Percentiles rank a stretch among this genome's conserved stretches.
Conservation (phyloP, 2,797 vertebrate genomes). For the Vultur gryphus region DNA sequence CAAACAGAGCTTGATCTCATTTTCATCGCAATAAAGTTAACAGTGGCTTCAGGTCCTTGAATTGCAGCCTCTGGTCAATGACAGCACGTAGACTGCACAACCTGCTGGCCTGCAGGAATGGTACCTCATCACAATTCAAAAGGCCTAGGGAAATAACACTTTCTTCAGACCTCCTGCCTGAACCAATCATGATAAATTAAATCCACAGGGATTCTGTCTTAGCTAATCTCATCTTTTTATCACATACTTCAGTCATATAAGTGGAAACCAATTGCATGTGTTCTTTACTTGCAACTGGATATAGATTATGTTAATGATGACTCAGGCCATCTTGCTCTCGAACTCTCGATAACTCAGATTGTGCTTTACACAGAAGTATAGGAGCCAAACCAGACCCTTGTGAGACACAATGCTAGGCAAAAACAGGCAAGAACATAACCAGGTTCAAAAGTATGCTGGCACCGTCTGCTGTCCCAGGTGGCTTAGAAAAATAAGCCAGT, state of each 20-base stretch:
- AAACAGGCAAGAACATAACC: not conserved
- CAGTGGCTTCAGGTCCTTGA: not conserved
- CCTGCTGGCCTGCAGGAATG: not conserved
- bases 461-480: not conserved
- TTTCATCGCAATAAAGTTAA: not conserved
- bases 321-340: not conserved
- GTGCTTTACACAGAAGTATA: not conserved
- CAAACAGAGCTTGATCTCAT: not conserved
- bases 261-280: not conserved
- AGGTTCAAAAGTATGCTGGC: not conserved
- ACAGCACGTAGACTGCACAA: rapidly evolving
- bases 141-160: not conserved
- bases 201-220: not conserved
- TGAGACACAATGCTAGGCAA: not conserved
- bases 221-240: not conserved
- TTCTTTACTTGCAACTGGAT: not conserved
- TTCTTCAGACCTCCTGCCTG: not conserved
- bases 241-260: not conserved
- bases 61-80: not conserved
- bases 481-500: not conserved
- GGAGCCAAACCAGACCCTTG: not conserved
- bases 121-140: not conserved
- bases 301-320: not conserved
- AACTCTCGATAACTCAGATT: not conserved
- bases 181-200: not conserved